Conservation (phyloP, 2,113 vertebrate species). For the Chaetops frenatus region DNA sequence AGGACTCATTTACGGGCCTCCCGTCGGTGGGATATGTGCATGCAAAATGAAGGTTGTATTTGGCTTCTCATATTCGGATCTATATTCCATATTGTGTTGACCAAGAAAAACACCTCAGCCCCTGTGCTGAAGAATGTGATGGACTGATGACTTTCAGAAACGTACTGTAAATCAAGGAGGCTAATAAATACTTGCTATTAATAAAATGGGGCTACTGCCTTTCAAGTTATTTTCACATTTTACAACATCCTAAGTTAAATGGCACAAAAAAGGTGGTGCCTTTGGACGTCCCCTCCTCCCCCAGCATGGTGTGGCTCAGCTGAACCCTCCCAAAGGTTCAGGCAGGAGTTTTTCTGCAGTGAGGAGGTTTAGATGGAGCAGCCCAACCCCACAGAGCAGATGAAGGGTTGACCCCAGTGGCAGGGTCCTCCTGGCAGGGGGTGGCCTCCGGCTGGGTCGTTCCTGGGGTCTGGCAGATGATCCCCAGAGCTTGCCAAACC, state of each 20-base stretch:
- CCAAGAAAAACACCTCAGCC: slow-evolving; percentile 53
- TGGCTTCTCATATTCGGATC: slow-evolving; percentile 59
- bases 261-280: background rate
- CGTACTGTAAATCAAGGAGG: slow-evolving; percentile 62
- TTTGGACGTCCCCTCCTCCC: background rate
- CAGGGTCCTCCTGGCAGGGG: background rate
- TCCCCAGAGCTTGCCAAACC: background rate
- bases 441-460: background rate
- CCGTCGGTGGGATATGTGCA: slow-evolving; percentile 40
- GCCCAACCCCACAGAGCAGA: background rate
- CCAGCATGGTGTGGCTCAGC: background rate
- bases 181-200: slow-evolving; percentile 64
- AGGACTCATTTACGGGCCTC: slow-evolving; percentile 24
- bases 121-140: slow-evolving; percentile 55
- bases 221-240: slow-evolving; percentile 37
- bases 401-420: no score
- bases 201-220: slow-evolving; percentile 49
- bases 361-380: background rate
- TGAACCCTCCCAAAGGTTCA: background rate
- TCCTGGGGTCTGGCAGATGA: background rate
- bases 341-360: background rate
- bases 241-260: background rate
- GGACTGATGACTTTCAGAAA: slow-evolving; percentile 60
- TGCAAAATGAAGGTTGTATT: slow-evolving; percentile 67
- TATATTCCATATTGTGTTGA: slow-evolving; percentile 65